These are phyloP conservation scores for Tetragonula clypearis DNA, from an alignment of 1,140 invertebrate species.

Conservation along the genomic window DNA sequence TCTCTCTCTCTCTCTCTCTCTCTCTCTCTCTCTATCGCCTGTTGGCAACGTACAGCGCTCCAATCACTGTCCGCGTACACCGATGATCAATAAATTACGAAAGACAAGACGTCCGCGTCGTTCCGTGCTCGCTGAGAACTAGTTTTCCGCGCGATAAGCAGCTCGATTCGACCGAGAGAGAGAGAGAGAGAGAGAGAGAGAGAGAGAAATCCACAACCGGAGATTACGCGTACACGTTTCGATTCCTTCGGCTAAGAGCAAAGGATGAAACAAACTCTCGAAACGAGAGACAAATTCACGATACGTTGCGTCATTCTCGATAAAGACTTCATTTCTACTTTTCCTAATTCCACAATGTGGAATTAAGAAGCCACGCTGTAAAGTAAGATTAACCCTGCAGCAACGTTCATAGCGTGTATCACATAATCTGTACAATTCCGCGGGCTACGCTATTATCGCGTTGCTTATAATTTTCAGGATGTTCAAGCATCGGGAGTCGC, in stretches of 20 bases:
- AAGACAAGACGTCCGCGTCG: conserved; percentile 1
- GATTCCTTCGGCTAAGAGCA: background rate
- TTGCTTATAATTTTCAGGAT: too few species aligned
- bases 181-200: background rate
- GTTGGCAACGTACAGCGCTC: background rate
- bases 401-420: too few species aligned
- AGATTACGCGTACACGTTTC: background rate
- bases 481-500: too few species aligned
- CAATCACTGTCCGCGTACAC: background rate
- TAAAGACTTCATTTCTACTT: too few species aligned
- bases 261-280: background rate
- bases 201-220: background rate
- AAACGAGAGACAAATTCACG: too few species aligned
- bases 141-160: conserved; percentile 35
- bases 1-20: background rate
- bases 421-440: too few species aligned
- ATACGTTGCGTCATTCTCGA: too few species aligned
- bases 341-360: too few species aligned
- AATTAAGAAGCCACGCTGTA: too few species aligned
- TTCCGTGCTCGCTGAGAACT: conserved; percentile 30
- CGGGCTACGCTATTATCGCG: too few species aligned
- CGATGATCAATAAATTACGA: conserved; percentile 51
- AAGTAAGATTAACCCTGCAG: too few species aligned
- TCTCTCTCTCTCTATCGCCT: background rate
- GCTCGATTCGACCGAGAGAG: background rate